Evolutionary conservation across 2,797 vertebrate species (phyloP), one percentile per base, ranked within the genome.

Genomic region (Pseudochirops corinnae): DNA sequence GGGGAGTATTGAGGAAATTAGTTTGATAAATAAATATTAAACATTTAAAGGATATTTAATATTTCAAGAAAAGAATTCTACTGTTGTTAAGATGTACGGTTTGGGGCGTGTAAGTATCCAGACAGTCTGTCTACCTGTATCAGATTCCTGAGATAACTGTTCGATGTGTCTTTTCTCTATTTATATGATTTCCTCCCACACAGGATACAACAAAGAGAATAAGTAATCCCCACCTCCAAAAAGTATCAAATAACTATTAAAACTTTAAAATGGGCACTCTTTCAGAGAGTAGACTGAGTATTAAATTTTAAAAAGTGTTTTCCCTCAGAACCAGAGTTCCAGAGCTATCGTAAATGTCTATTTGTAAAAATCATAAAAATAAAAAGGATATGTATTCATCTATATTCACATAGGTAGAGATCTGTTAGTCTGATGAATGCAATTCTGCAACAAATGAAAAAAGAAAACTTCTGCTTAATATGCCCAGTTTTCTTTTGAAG

Each of bases 401-500:
- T 55, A 94, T 53, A 87, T 93, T 93, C 33, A 91, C 95, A 82
- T 91, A 93, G 53, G 92, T 55, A n/a, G n/a, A 96, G 11, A 62
- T 57, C 26, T 93, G 29, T 90, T 74, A 60, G 92, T 57, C 55
- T 33, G 29, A 92, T 82, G 12, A 95, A 93, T 50, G 1, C 1
- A 57, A 91, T 91, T 18, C 53, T 55, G 13, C 2, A 97, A 90
- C 13, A 93, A 95, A 92, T 29, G 92, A 74, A 12, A 29, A 21
- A 95, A 92, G 46, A 93, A 95, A 12, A 67, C 18, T 67, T 90
- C 56, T 97, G 58, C 1, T 56, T 93, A 62, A 96, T 96, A 96
- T 92, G 91, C 58, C 92, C n/a, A 92, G 5, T 92, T 93, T 93
- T 62, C 39, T 95, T 95, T 55, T 95, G 93, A 98, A 96, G 95